phyloP scores from a whole-genome alignment of 2,797 vertebrate species.

The Thamnophis elegans region DNA sequence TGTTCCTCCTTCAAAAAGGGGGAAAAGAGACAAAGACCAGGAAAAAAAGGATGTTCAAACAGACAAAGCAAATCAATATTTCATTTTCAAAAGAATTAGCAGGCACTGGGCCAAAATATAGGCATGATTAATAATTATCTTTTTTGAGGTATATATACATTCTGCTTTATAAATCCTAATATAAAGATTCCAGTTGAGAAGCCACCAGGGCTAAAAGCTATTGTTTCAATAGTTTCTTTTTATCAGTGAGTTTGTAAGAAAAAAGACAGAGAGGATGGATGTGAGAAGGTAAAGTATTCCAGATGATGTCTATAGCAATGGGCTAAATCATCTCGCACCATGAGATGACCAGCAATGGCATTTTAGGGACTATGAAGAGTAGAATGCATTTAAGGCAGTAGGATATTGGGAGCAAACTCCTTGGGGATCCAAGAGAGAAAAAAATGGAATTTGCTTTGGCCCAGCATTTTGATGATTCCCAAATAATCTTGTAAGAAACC shows the following conservation, averaged over 20 bases:
- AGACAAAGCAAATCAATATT: neutral
- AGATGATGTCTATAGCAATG: neutral
- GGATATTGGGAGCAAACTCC: neutral
- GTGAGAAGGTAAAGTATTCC: neutral
- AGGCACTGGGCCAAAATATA: neutral
- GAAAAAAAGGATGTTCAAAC: neutral
- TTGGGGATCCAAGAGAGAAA: neutral
- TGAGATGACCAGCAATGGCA: neutral
- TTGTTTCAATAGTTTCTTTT: constrained; percentile 30
- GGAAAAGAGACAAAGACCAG: constrained; percentile 3
- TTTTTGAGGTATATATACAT: neutral
- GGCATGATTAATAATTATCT: neutral
- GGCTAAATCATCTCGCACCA: neutral
- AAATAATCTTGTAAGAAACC: neutral
- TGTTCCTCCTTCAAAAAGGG: neutral
- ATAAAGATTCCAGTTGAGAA: constrained; percentile 1
- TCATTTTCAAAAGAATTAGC: neutral
- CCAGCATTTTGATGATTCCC: neutral
- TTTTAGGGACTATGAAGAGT: neutral
- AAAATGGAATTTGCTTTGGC: neutral
- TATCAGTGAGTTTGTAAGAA: neutral
- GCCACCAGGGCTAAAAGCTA: constrained; percentile 33
- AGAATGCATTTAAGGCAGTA: neutral
- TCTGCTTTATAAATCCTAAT: neutral
- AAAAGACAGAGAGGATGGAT: neutral